These are phyloP conservation scores for Andricus grossulariae DNA, from an alignment of 1,140 invertebrate species.

Conservation along the genomic window DNA sequence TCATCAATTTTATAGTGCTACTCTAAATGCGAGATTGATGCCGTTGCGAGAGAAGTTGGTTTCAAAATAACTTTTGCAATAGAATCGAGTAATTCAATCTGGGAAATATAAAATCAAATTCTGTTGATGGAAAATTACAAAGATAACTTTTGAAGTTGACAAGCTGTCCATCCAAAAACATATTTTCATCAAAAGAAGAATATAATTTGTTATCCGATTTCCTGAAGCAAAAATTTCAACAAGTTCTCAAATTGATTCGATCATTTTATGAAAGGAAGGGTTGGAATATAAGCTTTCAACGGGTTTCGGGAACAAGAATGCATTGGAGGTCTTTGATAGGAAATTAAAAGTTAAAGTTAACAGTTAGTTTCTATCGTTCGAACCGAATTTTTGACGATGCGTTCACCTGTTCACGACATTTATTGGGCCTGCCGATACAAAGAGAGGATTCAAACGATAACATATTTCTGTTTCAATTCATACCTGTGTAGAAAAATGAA, in stretches of 20 bases:
- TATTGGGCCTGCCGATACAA: conserved; percentile 67
- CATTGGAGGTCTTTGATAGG: conserved; percentile 67
- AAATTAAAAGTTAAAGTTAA: conserved; percentile 73
- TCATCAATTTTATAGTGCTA: neutral
- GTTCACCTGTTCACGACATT: conserved; percentile 73
- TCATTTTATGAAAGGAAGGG: too few species aligned
- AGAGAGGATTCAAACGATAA: conserved; percentile 66
- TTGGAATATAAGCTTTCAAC: too few species aligned
- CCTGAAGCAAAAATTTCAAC: too few species aligned
- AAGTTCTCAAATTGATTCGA: too few species aligned
- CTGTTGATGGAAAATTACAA: too few species aligned
- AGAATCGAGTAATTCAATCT: neutral
- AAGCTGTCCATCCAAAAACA: too few species aligned
- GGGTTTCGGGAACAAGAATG: neutral
- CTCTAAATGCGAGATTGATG: neutral
- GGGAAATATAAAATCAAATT: too few species aligned
- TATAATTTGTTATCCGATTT: neutral
- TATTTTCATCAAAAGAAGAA: neutral
- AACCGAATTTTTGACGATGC: conserved; percentile 59
- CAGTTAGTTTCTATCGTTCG: conserved; percentile 53
- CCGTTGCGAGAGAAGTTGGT: neutral
- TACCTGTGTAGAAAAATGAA: conserved; percentile 53
- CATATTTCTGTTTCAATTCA: conserved; percentile 72
- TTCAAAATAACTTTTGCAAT: neutral
- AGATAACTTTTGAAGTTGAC: too few species aligned